Base-by-base conservation (phyloP, 2,888 invertebrate species). In the Drosophila monieri region DNA sequence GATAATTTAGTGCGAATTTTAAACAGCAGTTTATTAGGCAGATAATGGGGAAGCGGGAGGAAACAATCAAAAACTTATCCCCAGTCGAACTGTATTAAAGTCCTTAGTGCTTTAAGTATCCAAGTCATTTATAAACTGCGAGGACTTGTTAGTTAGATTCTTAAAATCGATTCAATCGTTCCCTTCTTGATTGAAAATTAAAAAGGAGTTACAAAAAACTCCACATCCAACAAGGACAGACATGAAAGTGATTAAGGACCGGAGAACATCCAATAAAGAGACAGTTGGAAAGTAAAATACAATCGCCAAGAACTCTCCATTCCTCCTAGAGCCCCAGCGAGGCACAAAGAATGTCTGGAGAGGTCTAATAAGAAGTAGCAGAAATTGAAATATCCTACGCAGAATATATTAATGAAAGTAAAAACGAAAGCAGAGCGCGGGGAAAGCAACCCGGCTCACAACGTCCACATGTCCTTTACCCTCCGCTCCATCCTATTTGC, bases 371-470 rank as follows among this genome's bases (percentile, higher is more conserved):
- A 74, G 67, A 69, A 65, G 70, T 41, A 61, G 66, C 68, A 51
- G 39, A 72, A 69, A 74, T 64, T 68, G 49, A 64, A 72, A 79
- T 76, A 76, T 85, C 60, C 75, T 72, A 51, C 71, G 68, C 71
- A 69, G 35, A 85, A 72, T 76, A 77, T 74, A 83, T 85, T 83
- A 85, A 88, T 83, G 77, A 80, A 81, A 78, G 37, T 55, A 56
- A 43, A 23, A 14, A 18, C 14, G 37, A 46, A 46, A 37, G 35
- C 18, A 61, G 58, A 35, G 41, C 69, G 51, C 43, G 35, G 60
- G 62, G 30, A 25, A 47, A 35, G 23, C 21, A 46, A 59, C 49
- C 59, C 47, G 27, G 18, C 47, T 39, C 58, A 77, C 78, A 75
- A 73, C 69, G 66, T 75, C 65, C 85, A 83, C 78, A 75, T 85